A percentile compares a stretch with the other conserved stretches of the same genome.
These are phyloP conservation scores for Drosophila affinis DNA, from an alignment of 2,888 invertebrate species.

Conservation along the genomic window DNA sequence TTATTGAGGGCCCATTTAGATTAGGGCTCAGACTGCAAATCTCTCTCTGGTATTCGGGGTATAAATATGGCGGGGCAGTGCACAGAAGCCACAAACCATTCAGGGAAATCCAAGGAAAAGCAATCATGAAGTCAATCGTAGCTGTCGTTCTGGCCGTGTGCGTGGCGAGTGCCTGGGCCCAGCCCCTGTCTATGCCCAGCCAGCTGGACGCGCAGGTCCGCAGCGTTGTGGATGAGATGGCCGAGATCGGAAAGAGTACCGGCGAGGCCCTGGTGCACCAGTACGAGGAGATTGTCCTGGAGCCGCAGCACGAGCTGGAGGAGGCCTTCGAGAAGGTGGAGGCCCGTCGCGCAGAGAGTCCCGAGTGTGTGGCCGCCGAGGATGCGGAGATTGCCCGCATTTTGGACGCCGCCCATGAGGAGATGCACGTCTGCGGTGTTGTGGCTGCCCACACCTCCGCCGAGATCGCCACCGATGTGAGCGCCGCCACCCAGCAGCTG, in stretches of 20 bases:
- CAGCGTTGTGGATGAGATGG: constrained; percentile 52
- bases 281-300: constrained; percentile 63
- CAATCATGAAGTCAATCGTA: constrained; percentile 50
- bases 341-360: constrained; percentile 51
- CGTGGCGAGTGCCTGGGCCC: constrained; percentile 49
- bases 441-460: constrained; percentile 69
- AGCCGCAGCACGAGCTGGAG: constrained; percentile 69
- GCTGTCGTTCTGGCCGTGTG: constrained; percentile 40
- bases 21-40: constrained; percentile 12
- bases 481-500: constrained; percentile 68
- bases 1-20: constrained; percentile 32
- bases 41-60: constrained; percentile 16
- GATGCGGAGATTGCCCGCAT: constrained; percentile 51
- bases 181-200: constrained; percentile 44
- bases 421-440: constrained; percentile 61
- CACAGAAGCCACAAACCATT: constrained; percentile 21
- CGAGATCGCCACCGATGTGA: constrained; percentile 68
- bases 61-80: constrained; percentile 47
- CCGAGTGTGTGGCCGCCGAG: constrained; percentile 67
- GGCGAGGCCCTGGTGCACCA: constrained; percentile 59
- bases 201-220: constrained; percentile 52
- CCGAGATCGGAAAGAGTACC: constrained; percentile 54
- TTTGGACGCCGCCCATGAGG: constrained; percentile 59
- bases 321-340: constrained; percentile 62
- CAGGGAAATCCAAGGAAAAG: constrained; percentile 20